Base-by-base conservation (phyloP, 2,797 vertebrate species). In the Bucorvus abyssinicus region DNA sequence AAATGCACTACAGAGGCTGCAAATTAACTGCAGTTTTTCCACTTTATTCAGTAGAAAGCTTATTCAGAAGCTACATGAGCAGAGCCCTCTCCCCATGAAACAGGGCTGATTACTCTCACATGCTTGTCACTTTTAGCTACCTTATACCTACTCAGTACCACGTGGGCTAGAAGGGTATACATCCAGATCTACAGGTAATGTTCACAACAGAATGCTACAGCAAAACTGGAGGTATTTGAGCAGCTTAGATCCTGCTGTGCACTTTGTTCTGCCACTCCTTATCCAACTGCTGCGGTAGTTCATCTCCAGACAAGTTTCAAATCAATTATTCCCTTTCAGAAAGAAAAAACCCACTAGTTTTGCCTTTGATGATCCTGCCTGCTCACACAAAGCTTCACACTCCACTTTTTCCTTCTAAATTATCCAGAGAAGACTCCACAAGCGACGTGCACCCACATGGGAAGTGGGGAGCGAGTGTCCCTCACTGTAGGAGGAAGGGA, bases 371-470 rank as follows among this genome's bases (percentile, higher is more conserved):
- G 22, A 38, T 24, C 70, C 61, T 16, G 68, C 32, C 59, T 21
- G 38, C 69, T 68, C 61, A 22, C 36, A 17, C 50, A 42, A 18
- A 26, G 26, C 59, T 50, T 73, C 63, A 16, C 3, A 32, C 24
- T 17, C 53, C 40, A 9, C 50, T 32, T 76, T 20, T n/a, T n/a
- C 27, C 47, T 44, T 13, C 34, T 9, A 38, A 15, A 22, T 42
- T 38, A 22, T 17, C 32, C 38, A 2, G 9, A 23, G 32, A 30
- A 18, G 52, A 18, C n/a, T 45, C 52, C 63, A 23, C 1, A 14
- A 30, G 7, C 5, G 1, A 22, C 5, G 10, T 12, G 3, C 26
- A 5, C 22, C 6, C 14, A 47, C 21, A 3, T 0, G 15, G n/a
- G 17, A 36, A 34, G 63, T 18, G 2, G 10, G n/a, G 40, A 29